These are phyloP conservation scores for Aphaenogaster rudis DNA, from an alignment of 1,140 invertebrate species.

Conservation along the genomic window DNA sequence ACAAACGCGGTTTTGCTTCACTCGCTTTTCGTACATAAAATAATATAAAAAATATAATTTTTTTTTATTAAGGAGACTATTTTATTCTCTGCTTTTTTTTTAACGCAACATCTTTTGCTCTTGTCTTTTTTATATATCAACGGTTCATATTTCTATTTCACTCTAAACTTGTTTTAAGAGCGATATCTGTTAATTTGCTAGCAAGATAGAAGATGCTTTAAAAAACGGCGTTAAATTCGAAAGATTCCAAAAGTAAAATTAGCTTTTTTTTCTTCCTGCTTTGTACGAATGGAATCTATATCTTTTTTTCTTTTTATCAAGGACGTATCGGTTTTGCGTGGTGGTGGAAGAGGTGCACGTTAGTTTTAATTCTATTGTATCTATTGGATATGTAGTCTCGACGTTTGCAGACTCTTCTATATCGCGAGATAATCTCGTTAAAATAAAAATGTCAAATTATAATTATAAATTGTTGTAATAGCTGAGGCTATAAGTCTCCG, in stretches of 20 bases:
- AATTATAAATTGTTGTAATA: constrained; percentile 17
- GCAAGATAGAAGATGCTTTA: not conserved
- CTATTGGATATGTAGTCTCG: constrained; percentile 3
- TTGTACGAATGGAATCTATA: not conserved
- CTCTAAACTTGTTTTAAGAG: not conserved
- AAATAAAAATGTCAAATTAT: constrained; percentile 43
- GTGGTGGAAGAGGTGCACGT: constrained; percentile 29
- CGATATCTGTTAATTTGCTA: not conserved
- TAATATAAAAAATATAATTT: not conserved
- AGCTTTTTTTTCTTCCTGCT: not conserved
- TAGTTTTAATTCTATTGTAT: constrained; percentile 27
- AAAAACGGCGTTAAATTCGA: not conserved
- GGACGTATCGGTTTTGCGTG: not conserved
- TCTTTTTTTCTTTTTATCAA: constrained; percentile 17
- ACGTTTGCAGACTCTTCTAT: constrained; percentile 27
- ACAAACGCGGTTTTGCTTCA: not conserved
- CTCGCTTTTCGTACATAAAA: not conserved
- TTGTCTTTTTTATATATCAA: not conserved
- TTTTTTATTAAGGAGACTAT: not conserved
- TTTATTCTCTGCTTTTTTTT: not conserved
- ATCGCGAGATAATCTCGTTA: constrained; percentile 41
- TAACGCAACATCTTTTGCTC: not conserved
- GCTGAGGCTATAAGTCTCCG: not conserved
- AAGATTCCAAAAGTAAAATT: not conserved
- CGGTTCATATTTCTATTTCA: not conserved